Percentiles rank a stretch among this genome's conserved stretches.
These are phyloP conservation scores for Calidris pugnax DNA, from an alignment of 2,113 vertebrate species.

Conservation along the genomic window DNA sequence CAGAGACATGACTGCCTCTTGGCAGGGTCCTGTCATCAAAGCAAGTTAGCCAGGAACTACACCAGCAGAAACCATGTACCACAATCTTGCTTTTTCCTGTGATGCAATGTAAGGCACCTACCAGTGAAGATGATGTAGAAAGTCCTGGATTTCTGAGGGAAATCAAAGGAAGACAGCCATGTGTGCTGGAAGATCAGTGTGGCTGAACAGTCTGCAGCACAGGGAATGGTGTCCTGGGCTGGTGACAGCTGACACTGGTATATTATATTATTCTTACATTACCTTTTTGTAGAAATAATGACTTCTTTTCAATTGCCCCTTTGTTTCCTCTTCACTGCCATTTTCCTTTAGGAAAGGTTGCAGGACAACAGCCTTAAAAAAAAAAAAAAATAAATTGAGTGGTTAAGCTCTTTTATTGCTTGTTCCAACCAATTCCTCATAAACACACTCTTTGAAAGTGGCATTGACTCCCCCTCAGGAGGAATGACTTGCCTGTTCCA, in stretches of 20 bases:
- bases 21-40: not conserved
- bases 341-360: not conserved
- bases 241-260: not conserved
- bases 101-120: rapidly evolving
- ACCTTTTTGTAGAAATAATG: not conserved
- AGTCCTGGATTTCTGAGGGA: not conserved
- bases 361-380: not conserved
- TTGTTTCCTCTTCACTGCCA: not conserved
- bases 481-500: not conserved
- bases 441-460: not conserved
- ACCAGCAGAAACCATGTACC: not conserved
- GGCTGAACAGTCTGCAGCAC: not conserved
- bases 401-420: not conserved
- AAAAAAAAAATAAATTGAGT: not conserved
- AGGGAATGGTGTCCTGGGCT: not conserved
- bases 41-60: not conserved
- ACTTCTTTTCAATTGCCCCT: not conserved
- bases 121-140: not conserved
- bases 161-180: not conserved
- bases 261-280: not conserved
- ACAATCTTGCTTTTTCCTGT: not conserved
- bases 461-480: not conserved
- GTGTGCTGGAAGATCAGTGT: not conserved
- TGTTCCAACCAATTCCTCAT: not conserved
- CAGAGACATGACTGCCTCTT: not conserved